These are phyloP conservation scores for Malurus alboscapulatus DNA, from an alignment of 2,113 vertebrate species.

Conservation along the genomic window DNA sequence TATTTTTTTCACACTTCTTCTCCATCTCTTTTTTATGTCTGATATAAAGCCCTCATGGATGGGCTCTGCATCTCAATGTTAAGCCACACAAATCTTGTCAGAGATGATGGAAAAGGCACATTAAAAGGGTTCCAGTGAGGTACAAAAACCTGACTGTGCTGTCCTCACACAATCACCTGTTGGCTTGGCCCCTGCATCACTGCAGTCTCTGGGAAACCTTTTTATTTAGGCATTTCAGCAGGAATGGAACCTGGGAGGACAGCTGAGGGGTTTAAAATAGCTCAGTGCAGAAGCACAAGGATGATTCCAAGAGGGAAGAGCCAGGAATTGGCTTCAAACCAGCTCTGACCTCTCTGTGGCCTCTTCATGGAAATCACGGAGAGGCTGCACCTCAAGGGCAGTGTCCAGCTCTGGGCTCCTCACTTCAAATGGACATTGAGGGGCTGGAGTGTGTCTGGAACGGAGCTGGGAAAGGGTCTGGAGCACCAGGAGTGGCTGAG, in stretches of 20 bases:
- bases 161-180: rapidly evolving
- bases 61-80: background rate
- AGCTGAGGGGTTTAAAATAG: background rate
- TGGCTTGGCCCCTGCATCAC: background rate
- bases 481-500: rapidly evolving
- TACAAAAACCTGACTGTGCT: background rate
- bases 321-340: rapidly evolving
- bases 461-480: rapidly evolving
- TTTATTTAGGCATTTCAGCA: background rate
- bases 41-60: rapidly evolving
- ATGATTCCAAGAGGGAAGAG: no score
- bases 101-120: background rate
- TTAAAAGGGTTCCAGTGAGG: background rate
- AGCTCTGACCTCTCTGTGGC: background rate
- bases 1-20: background rate
- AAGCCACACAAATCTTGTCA: background rate
- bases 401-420: background rate
- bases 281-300: background rate
- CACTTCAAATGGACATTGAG: background rate
- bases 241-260: rapidly evolving
- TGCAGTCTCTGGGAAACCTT: background rate
- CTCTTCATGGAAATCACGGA: background rate
- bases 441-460: background rate
- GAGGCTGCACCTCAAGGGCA: background rate
- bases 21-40: background rate